Conservation (phyloP, 1,140 invertebrate genomes). For the Zaprionus vittiger region DNA sequence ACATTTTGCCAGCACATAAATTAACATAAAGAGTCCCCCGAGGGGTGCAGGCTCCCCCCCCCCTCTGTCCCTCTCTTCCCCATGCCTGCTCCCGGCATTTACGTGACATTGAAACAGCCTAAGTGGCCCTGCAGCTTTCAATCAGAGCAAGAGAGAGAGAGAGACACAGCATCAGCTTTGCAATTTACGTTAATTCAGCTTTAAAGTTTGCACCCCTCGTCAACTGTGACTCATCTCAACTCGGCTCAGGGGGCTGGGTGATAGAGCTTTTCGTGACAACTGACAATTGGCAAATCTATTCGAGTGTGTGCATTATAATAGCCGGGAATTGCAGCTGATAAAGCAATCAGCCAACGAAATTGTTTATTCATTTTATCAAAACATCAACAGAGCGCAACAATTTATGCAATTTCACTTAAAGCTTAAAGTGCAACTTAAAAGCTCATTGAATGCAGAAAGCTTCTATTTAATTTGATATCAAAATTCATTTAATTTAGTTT, state of each 20-base stretch:
- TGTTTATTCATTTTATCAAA: conserved; percentile 35
- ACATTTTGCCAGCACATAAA: conserved; percentile 82
- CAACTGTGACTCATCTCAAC: conserved; percentile 27
- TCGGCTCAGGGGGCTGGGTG: not conserved
- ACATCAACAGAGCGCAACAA: conserved; percentile 1
- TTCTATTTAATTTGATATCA: not conserved
- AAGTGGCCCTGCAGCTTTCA: conserved; percentile 62
- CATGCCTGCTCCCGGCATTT: conserved; percentile 49
- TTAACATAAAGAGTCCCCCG: conserved; percentile 75
- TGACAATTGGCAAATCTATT: conserved; percentile 54
- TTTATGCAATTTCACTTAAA: not conserved
- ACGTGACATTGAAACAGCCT: conserved; percentile 77
- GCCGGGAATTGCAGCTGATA: conserved; percentile 48
- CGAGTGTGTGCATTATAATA: conserved; percentile 31
- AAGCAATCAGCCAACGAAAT: conserved; percentile 41
- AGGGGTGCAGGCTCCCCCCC: not conserved
- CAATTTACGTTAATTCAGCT: conserved; percentile 42
- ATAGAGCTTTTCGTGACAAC: conserved; percentile 63
- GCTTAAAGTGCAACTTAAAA: not conserved
- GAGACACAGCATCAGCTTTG: conserved; percentile 17
- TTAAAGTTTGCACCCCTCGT: conserved; percentile 23
- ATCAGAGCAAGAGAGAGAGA: conserved; percentile 35
- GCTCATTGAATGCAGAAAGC: not conserved
- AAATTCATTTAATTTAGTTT: not conserved
- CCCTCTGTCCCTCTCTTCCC: not conserved